Evolutionary conservation across 2,113 vertebrate genomes (phyloP).

Genomic region (Datnioides undecimradiatus): DNA sequence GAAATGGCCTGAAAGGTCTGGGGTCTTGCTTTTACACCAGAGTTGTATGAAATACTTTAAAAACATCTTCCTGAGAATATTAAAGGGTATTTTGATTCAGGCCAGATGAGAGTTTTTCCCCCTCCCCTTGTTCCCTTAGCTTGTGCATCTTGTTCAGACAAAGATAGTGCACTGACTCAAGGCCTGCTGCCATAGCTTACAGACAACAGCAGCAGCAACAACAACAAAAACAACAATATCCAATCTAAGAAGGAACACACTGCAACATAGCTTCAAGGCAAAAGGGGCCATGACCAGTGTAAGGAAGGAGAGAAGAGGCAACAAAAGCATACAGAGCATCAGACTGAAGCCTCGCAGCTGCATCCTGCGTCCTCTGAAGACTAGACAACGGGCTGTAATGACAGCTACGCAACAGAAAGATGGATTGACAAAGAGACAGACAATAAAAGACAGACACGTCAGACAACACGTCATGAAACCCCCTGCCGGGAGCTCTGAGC

Average conservation of each 20-base stretch:
- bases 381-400: slow-evolving; percentile 64
- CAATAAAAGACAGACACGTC: slow-evolving; percentile 48
- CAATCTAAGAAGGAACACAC: slow-evolving; percentile 63
- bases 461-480: slow-evolving; percentile 49
- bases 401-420: slow-evolving; percentile 58
- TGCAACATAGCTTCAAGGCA: slow-evolving; percentile 67
- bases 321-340: slow-evolving; percentile 60
- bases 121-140: slow-evolving; percentile 40
- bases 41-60: slow-evolving; percentile 33
- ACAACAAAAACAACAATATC: slow-evolving; percentile 67
- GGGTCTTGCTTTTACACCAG: slow-evolving; percentile 21
- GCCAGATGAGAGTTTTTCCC: slow-evolving; percentile 41
- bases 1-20: slow-evolving; percentile 16
- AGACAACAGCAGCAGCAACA: slow-evolving; percentile 61
- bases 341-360: slow-evolving; percentile 65
- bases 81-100: slow-evolving; percentile 67
- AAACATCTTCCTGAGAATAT: slow-evolving; percentile 50
- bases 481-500: slow-evolving; percentile 65
- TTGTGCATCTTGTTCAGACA: slow-evolving; percentile 69
- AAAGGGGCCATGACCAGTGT: slow-evolving; percentile 66
- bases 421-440: slow-evolving; percentile 62
- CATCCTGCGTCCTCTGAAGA: slow-evolving; percentile 67
- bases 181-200: slow-evolving; percentile 66
- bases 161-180: slow-evolving; percentile 72
- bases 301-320: slow-evolving; percentile 59